Base-by-base conservation (phyloP, 2,113 vertebrate species). In the Propithecus coquereli region DNA sequence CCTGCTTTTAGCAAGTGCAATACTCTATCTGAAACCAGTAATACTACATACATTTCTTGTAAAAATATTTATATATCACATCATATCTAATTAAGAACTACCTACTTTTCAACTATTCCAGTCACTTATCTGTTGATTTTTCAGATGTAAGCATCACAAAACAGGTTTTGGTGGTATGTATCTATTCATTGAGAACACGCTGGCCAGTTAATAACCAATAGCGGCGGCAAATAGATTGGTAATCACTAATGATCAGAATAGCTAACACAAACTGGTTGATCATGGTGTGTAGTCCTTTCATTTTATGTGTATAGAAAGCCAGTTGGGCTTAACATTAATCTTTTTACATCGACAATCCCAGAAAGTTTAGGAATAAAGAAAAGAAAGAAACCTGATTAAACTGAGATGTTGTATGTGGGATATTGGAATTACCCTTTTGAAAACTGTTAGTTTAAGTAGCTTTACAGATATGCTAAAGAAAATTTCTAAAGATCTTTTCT, bases 11-110 rank as follows among this genome's bases (percentile, higher is more conserved):
- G 25, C 40, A 87, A 63, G 57, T 66, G 0, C 1, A 11, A 37
- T 27, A 73, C 32, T 50, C 8, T 59, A 14, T 54, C 52, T 70
- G 74, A 90, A 87, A 73, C 8, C 43, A 84, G 52, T 52, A 59
- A 77, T 30, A 32, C 2, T 16, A 20, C 3, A 40, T 76, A 63
- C 11, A 63, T 63, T 63, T 87, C 34, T 59, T 63, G 4, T 32
- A 71, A 96, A 92, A 92, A 43, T 71, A 63, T 88, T 83, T 96
- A 34, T 10, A 3, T n/a, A 82, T 81, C 85, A 82, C 65, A 76
- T 23, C 85, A 22, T 13, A 79, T 73, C 7, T 81, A 70, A 84
- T 90, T 76, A 37, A 94, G 18, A 65, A 0, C 5, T 12, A 82
- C 17, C 40, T 40, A 50, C 16, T 57, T 8, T 43, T 79, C 76